Evolutionary conservation across 2,113 vertebrate species (phyloP).

Genomic region (Fulmarus glacialis): DNA sequence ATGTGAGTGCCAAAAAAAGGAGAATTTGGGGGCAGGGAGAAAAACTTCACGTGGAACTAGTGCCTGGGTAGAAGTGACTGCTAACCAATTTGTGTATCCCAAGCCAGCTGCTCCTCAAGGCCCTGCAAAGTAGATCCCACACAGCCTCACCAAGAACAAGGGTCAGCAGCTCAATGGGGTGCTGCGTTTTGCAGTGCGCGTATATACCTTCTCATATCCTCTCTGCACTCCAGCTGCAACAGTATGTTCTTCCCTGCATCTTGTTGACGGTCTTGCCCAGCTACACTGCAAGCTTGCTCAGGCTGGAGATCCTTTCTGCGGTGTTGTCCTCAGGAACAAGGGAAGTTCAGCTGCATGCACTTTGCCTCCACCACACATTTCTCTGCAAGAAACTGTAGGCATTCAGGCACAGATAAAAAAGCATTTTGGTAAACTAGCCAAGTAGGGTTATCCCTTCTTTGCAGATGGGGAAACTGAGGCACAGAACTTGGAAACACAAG

Average conservation of each 20-base stretch:
- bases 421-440: neutral
- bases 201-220: neutral
- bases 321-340: neutral
- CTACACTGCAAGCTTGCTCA: neutral
- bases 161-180: neutral
- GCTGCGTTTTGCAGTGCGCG: fast-evolving
- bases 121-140: neutral
- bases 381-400: neutral
- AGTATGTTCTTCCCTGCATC: neutral
- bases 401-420: neutral
- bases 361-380: neutral
- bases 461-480: neutral
- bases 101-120: neutral
- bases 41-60: neutral
- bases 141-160: neutral
- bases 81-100: neutral
- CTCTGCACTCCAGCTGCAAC: neutral
- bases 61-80: neutral
- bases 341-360: neutral
- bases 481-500: neutral
- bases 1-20: neutral
- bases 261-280: neutral
- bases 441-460: neutral
- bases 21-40: neutral
- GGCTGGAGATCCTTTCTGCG: neutral